A percentile compares a stretch with the other conserved stretches of the same genome.
phyloP scores from a whole-genome alignment of 2,797 vertebrate genomes.

The Pelobates cultripes region DNA sequence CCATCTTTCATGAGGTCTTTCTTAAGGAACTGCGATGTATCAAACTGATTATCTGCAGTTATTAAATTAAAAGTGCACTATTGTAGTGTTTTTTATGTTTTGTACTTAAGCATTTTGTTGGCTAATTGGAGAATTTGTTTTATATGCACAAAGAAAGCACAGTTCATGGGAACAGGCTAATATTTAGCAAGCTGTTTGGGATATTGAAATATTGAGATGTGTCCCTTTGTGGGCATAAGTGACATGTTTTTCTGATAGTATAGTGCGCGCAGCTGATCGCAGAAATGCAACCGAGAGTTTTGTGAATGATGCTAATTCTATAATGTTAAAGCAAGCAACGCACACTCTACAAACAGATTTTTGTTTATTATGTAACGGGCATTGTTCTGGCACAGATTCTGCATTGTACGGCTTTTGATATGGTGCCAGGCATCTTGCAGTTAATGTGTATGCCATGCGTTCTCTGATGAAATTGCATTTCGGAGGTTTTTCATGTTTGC shows the following conservation, averaged over 20 bases:
- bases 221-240: neutral
- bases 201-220: neutral
- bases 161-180: no score
- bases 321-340: conserved; percentile 46
- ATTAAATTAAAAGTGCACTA: no score
- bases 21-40: no score
- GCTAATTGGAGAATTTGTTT: no score
- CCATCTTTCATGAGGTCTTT: no score
- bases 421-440: conserved; percentile 82
- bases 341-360: conserved; percentile 64
- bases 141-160: no score
- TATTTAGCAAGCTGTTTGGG: neutral
- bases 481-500: conserved; percentile 23
- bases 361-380: conserved; percentile 70
- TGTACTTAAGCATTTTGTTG: no score
- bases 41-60: no score
- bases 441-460: conserved; percentile 70
- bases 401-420: conserved; percentile 83
- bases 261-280: neutral
- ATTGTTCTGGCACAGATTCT: conserved; percentile 78
- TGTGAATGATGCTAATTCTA: conserved; percentile 41
- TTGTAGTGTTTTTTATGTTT: no score
- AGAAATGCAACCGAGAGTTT: conserved; percentile 27
- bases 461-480: conserved; percentile 68
- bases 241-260: conserved; percentile 27